Conservation (phyloP, 2,113 vertebrate genomes). For the Macrotis lagotis region DNA sequence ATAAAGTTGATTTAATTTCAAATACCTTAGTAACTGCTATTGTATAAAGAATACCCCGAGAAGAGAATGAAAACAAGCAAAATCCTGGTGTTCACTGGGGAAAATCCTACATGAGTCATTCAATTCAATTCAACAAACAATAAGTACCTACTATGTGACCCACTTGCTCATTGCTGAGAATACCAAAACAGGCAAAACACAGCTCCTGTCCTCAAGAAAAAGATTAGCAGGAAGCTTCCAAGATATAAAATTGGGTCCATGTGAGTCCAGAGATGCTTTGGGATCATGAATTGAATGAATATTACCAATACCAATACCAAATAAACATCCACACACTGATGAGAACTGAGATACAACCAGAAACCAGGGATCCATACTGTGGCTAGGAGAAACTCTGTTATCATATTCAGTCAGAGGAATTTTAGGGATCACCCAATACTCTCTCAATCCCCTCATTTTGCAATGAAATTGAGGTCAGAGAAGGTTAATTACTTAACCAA, state of each 20-base stretch:
- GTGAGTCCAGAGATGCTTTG: not conserved
- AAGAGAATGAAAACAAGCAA: not conserved
- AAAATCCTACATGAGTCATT: not conserved
- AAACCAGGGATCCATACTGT: not conserved
- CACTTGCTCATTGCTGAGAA: not conserved
- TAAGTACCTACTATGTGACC: not conserved
- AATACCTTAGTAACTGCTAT: not conserved
- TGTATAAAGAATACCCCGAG: not conserved
- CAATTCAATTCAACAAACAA: not conserved
- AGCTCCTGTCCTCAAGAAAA: not conserved
- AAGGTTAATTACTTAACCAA: too few species aligned
- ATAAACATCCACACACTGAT: not conserved
- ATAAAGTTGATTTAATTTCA: not conserved
- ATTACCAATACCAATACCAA: not conserved
- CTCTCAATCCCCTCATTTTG: not conserved
- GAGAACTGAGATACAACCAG: not conserved
- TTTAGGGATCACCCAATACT: not conserved
- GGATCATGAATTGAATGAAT: not conserved
- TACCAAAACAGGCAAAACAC: not conserved
- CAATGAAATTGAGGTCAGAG: not conserved
- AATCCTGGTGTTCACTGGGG: not conserved
- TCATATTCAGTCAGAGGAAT: not conserved
- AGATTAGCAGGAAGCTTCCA: not conserved
- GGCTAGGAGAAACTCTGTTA: not conserved
- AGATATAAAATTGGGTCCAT: not conserved